Base-by-base conservation (phyloP, 2,797 vertebrate species). In the Paedocypris micromegethes region DNA sequence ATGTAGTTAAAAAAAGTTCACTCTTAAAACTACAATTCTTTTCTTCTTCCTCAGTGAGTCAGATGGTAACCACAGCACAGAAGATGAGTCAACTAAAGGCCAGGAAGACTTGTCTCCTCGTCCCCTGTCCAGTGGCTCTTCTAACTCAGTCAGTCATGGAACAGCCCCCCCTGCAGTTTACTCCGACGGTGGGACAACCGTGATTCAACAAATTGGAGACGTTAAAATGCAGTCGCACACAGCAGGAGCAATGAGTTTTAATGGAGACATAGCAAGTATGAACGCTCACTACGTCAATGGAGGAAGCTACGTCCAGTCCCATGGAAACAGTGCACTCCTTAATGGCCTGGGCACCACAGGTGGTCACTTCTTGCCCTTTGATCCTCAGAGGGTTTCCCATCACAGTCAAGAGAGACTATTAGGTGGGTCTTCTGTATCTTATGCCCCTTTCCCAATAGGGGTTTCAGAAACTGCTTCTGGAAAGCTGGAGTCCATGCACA, bases 61-160 rank as follows among this genome's bases (percentile, higher is more conserved):
- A 6, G 92, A 93, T 59, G 92, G 92, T 58, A 93, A 93, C 75
- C 92, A 91, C 68, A 93, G 92, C 85, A 93, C 78, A 61, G 96
- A 99, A 83, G 96, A 99, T 65, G 96, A 99, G 84, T 99, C 95
- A 61, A 98, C 94, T 84, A 99, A 99, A 83, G 96, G 96, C 43
- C 93, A 97, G 66, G 96, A 98, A 68, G 96, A 99, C 84, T 74
- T 97, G 76, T 97, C 96, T 75, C 96, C 96, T 41, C 92, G 96
- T 64, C 90, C 94, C 0, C 92, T 96, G 73, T 93, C 93, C 41
- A 89, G 88, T 76, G 92, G 92, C 4, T 93, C 96, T 0, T 93
- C 98, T 0, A 86, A 92, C 0, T 83, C 75, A 23, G 83, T 91
- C 80, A 89, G 87, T 80, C 92, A 96, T 72, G 94, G 89, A 61